A percentile compares a stretch with the other conserved stretches of the same genome.
Evolutionary conservation across 2,797 vertebrate genomes (phyloP).

Genomic region (Salarias fasciatus): DNA sequence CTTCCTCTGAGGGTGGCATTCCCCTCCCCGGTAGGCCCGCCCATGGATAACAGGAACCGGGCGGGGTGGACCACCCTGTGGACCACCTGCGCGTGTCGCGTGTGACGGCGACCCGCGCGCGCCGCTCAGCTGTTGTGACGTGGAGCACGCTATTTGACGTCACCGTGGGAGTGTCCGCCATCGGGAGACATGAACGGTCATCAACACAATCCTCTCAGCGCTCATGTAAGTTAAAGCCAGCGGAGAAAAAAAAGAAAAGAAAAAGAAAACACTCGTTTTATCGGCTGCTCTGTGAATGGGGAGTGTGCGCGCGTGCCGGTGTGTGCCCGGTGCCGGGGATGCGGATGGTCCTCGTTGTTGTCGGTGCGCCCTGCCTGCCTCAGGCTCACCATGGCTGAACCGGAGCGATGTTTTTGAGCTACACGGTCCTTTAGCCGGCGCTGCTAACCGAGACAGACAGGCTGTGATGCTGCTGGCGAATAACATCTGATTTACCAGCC

Average conservation of each 20-base stretch:
- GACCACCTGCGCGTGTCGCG: constrained; percentile 15
- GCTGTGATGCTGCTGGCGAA: constrained; percentile 45
- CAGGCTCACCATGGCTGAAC: constrained; percentile 54
- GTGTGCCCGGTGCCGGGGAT: fast-evolving
- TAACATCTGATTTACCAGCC: constrained; percentile 54
- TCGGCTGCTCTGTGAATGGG: constrained; percentile 40
- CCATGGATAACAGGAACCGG: no score
- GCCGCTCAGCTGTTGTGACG: constrained; percentile 65
- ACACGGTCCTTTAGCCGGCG: constrained; percentile 54
- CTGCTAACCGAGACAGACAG: constrained; percentile 67
- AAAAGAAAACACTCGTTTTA: constrained; percentile 28
- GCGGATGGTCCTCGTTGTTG: constrained; percentile 4
- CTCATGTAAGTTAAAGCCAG: constrained; percentile 80
- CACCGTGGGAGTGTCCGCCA: constrained; percentile 82
- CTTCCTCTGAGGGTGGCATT: no score
- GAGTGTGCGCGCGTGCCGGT: constrained; percentile 9
- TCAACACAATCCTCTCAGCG: constrained; percentile 82
- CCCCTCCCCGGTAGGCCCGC: no score
- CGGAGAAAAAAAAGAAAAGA: no score
- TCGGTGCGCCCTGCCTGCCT: constrained; percentile 47
- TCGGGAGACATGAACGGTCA: constrained; percentile 85
- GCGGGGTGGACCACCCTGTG: no score
- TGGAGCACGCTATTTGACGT: constrained; percentile 80
- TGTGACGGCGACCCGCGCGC: neutral
- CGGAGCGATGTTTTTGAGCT: constrained; percentile 24